Evolutionary conservation across 1,140 invertebrate genomes (phyloP), one percentile per base, ranked within the genome.

Genomic region (Brachionus angularis): DNA sequence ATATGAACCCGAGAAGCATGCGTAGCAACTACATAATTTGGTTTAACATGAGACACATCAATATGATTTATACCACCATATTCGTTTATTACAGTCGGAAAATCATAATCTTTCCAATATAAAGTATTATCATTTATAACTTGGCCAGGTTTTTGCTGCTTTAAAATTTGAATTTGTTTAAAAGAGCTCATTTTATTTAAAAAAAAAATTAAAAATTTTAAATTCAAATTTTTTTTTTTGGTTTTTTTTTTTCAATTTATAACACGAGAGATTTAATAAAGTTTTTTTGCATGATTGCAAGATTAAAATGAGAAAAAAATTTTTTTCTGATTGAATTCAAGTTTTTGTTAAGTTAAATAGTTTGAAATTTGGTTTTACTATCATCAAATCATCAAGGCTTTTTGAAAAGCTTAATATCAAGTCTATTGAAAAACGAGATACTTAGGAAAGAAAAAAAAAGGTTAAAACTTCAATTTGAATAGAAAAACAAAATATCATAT

Each of bases 61-160:
- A 96, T 86, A 76, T 90, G 89, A 78, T 93, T 91, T 33, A 96
- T 90, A 0, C 89, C 85, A 36, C 91, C 91, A 84, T 89, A 91
- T 81, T 96, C 93, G 82, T 95, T 96, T 0, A 93, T 85, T 46
- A 92, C 85, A 4, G 91, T 88, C 52, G 91, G 90, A 75, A 86
- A 83, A 72, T 86, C 85, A 75, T 90, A 84, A 78, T 89, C 87
- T 77, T 91, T 91, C 91, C 91, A 93, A 77, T 91, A 93, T 72
- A 88, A 78, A 74, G 84, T 85, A 82, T 93, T 90, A 33, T 85
- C 84, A 0, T 89, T 90, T 52, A 87, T 73, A 75, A 74, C 73
- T 76, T 73, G 78, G 75, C 72, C 74, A 74, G 52, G 73, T 50
- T 74, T 76, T 75, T n/a, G 77, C 52, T 53, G 67, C 21, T 39